Evolutionary conservation across 2,797 vertebrate species (phyloP).

Genomic region (Merluccius polli): DNA sequence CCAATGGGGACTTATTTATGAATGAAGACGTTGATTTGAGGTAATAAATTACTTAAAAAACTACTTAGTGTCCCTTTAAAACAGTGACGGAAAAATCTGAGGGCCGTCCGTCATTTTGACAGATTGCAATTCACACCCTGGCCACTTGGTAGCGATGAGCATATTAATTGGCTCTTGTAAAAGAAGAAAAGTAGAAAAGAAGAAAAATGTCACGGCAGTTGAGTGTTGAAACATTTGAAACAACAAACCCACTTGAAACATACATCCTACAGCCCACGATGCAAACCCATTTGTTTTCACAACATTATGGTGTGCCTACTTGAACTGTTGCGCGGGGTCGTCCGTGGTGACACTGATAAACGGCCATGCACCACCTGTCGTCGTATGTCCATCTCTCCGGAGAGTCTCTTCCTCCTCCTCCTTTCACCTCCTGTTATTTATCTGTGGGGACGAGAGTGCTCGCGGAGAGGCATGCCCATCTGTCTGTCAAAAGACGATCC

Average conservation of each 20-base stretch:
- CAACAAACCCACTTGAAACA: neutral
- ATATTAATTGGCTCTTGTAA: no score
- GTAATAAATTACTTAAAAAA: no score
- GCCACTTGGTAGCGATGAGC: no score
- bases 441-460: slow-evolving; percentile 39
- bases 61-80: no score
- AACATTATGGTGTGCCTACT: slow-evolving; percentile 30
- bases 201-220: no score
- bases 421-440: slow-evolving; percentile 55
- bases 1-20: no score
- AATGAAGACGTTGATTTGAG: no score
- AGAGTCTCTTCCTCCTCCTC: slow-evolving; percentile 36
- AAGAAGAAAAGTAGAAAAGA: no score
- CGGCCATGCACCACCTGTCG: slow-evolving; percentile 51
- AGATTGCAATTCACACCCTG: no score
- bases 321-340: slow-evolving; percentile 19
- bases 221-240: no score
- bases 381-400: slow-evolving; percentile 14
- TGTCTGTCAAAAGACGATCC: slow-evolving; percentile 52
- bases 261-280: neutral
- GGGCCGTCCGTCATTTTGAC: no score
- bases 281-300: neutral
- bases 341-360: slow-evolving; percentile 67
- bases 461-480: slow-evolving; percentile 27
- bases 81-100: no score